phyloP scores from a whole-genome alignment of 1,140 invertebrate species.

The Drosophila sechellia region DNA sequence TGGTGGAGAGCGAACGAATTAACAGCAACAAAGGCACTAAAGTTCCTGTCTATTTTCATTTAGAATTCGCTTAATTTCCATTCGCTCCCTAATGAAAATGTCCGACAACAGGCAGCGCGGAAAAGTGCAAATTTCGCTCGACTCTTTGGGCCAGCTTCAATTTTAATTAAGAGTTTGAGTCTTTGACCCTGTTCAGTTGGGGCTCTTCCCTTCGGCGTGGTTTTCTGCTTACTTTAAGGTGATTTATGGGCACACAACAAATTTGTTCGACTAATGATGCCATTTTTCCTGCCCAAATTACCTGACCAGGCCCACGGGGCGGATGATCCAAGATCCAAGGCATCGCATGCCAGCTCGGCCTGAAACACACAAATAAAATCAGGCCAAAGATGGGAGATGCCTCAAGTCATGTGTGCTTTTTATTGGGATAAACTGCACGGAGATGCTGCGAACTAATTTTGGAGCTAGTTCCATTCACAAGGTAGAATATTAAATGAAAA shows the following conservation, averaged over 20 bases:
- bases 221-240: constrained; percentile 49
- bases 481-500: background rate
- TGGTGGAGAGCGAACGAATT: constrained; percentile 29
- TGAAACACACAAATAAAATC: constrained; percentile 40
- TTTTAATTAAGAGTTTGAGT: constrained; percentile 67
- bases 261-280: constrained; percentile 79
- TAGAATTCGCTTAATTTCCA: constrained; percentile 71
- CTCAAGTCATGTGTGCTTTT: constrained; percentile 37
- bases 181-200: constrained; percentile 7
- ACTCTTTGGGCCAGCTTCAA: constrained; percentile 62
- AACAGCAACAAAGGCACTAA: constrained; percentile 30
- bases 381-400: constrained; percentile 3
- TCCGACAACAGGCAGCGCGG: constrained; percentile 21
- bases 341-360: constrained; percentile 1
- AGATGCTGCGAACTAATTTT: constrained; percentile 8
- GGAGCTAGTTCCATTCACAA: constrained; percentile 16
- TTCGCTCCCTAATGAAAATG: constrained; percentile 72
- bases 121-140: constrained; percentile 49
- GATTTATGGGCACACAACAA: constrained; percentile 68
- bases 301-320: constrained; percentile 55
- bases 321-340: constrained; percentile 21
- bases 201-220: constrained; percentile 2
- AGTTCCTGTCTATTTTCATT: constrained; percentile 73
- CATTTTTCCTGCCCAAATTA: constrained; percentile 78
- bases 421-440: constrained; percentile 7